phyloP scores from a whole-genome alignment of 2,888 invertebrate species.

The Eupithecia exiguata region DNA sequence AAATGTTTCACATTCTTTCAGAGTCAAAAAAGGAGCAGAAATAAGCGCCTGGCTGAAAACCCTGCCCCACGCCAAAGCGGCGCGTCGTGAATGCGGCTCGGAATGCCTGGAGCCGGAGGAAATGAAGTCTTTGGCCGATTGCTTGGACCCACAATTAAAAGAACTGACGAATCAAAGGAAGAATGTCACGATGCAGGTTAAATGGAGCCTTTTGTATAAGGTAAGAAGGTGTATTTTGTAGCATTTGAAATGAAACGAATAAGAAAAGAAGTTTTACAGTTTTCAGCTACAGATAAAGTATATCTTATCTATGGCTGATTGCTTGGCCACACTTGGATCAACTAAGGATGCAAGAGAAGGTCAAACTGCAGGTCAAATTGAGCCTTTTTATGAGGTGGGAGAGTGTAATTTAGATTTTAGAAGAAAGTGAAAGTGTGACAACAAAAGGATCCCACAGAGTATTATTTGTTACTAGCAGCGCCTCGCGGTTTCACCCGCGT shows the following conservation, averaged over 20 bases:
- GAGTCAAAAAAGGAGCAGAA: constrained; percentile 75
- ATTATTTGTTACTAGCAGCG: no score
- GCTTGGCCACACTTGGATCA: constrained; percentile 66
- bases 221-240: constrained; percentile 59
- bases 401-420: not conserved
- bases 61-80: constrained; percentile 86
- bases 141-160: constrained; percentile 67
- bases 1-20: constrained; percentile 52
- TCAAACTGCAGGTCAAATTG: no score
- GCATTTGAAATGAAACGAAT: constrained; percentile 31
- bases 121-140: constrained; percentile 65
- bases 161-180: constrained; percentile 63
- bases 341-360: no score
- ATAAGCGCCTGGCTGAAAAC: constrained; percentile 88
- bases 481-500: no score
- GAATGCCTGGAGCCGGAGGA: constrained; percentile 88
- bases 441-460: no score
- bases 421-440: no score
- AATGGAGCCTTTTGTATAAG: constrained; percentile 90
- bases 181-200: constrained; percentile 88
- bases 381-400: constrained; percentile 82
- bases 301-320: no score
- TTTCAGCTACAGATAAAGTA: no score
- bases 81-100: constrained; percentile 87
- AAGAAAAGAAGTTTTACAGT: no score